Evolutionary conservation across 2,888 invertebrate species (phyloP).

Genomic region (Hybos culiciformis): DNA sequence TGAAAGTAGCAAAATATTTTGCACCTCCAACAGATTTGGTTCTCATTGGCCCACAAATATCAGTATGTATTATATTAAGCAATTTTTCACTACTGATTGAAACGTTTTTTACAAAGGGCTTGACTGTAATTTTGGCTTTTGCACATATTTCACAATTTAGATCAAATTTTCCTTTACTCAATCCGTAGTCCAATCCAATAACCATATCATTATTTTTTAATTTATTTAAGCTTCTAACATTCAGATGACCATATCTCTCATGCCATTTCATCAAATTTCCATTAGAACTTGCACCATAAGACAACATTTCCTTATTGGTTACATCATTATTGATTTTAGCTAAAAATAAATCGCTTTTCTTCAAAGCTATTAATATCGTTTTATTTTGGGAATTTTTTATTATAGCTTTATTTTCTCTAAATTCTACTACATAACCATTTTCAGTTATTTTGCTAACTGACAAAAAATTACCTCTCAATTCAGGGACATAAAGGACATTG

Average conservation of each 20-base stretch:
- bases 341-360: neutral
- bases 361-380: neutral
- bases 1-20: conserved; percentile 14
- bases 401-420: neutral
- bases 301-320: too few relatives aligned
- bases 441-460: neutral
- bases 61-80: conserved; percentile 11
- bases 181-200: neutral
- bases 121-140: neutral
- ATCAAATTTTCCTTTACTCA: too few relatives aligned
- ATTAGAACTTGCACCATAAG: too few relatives aligned
- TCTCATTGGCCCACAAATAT: conserved; percentile 14
- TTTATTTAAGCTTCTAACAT: neutral
- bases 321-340: too few relatives aligned
- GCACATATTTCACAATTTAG: neutral
- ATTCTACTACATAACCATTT: neutral
- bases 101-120: neutral
- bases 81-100: neutral
- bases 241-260: neutral
- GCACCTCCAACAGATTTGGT: conserved; percentile 9
- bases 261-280: too few relatives aligned
- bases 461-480: conserved; percentile 3
- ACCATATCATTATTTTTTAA: neutral
- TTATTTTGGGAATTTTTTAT: neutral
- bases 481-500: neutral